A percentile compares a stretch with the other conserved stretches of the same genome.
Conservation (phyloP, 2,797 vertebrate species). For the Catamblyrhynchus diadema region DNA sequence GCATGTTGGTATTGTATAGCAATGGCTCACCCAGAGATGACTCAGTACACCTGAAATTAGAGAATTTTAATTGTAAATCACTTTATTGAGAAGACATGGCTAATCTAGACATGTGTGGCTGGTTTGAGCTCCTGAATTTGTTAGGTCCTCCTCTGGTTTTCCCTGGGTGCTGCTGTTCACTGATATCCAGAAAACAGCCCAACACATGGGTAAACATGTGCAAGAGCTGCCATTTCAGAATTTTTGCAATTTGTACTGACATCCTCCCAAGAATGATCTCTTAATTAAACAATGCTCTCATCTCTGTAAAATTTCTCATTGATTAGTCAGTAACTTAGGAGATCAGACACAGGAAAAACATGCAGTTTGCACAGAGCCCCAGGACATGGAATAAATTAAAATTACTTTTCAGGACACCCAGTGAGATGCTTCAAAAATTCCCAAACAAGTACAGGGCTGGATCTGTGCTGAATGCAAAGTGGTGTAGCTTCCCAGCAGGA, state of each 20-base stretch:
- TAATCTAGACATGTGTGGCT: background rate
- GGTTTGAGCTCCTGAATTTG: background rate
- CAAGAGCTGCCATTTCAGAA: background rate
- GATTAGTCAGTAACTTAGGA: background rate
- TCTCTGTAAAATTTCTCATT: background rate
- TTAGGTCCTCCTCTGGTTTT: background rate
- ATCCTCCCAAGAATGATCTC: background rate
- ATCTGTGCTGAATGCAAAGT: background rate
- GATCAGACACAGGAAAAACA: background rate
- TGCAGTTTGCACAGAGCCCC: background rate
- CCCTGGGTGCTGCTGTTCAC: background rate
- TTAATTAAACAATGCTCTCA: background rate
- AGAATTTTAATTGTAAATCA: background rate
- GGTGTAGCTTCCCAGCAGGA: background rate
- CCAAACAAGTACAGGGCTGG: background rate
- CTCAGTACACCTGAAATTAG: background rate
- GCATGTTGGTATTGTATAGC: background rate
- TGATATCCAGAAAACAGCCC: background rate
- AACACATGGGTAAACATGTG: background rate
- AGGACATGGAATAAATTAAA: background rate
- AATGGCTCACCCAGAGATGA: background rate
- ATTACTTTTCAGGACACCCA: background rate
- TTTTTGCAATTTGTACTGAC: background rate
- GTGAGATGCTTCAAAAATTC: background rate
- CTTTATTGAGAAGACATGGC: background rate